Base-by-base conservation (phyloP, 2,797 vertebrate species). In the Ceyx erithaca region DNA sequence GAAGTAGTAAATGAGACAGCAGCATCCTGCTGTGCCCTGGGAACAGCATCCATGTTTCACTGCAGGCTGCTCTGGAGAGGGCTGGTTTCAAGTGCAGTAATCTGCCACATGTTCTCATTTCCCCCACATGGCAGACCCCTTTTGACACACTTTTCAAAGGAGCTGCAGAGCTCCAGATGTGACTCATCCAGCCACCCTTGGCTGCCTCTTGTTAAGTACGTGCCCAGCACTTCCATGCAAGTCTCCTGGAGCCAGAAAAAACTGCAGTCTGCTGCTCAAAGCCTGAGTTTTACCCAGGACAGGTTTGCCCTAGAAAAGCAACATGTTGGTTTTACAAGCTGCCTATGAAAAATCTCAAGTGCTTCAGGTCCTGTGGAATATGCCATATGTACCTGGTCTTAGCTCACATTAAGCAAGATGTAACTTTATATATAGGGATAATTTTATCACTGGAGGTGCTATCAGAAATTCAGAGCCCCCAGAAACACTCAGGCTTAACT, bases 161-260 rank as follows among this genome's bases (percentile, higher is more conserved):
- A 91, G 19, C 41, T 45, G 76, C 12, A 7, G 51, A 75, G 55
- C 41, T 95, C 92, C 96, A 96, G 87, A 94, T 95, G 96, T 84
- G 76, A 31, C 22, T 86, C 51, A 75, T 58, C 85, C 76, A 72
- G 92, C 52, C 0, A 1, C 67, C 41, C 76, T 73, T 1, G 1
- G 92, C 87, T 57, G 52, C 14, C 6, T 59, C 58, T 55, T 19
- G 10, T 57, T 48, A 54, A 41, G 30, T 55, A 51, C 1, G 2
- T 72, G 67, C 62, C 80, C 72, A 20, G 28, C 2, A 10, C 70
- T 91, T 83, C 79, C 61, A 37, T 4, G 1, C 30, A 10, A 43
- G 77, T n/a, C 30, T 73, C 58, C 68, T 1, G 0, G 43, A 91
- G 73, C 78, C 64, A 79, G 84, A 61, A 82, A 82, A 87, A 81